phyloP scores from a whole-genome alignment of 2,113 vertebrate genomes.

The Anas platyrhynchos region DNA sequence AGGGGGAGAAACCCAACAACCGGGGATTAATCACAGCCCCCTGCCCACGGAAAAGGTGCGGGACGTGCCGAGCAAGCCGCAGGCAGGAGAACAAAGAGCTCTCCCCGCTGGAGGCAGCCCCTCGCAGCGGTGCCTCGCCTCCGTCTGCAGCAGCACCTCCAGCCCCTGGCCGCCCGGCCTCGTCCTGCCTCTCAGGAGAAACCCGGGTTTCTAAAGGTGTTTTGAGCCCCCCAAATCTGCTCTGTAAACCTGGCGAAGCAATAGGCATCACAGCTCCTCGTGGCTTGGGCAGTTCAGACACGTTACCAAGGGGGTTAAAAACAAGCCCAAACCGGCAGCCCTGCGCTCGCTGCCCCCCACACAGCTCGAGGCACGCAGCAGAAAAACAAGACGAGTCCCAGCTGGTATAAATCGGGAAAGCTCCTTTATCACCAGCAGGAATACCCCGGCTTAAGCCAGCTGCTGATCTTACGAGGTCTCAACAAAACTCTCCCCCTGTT shows the following conservation, averaged over 20 bases:
- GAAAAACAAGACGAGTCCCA: background rate
- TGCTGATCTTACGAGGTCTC: background rate
- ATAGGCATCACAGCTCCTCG: background rate
- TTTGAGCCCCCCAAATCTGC: background rate
- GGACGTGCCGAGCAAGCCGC: background rate
- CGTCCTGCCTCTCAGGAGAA: background rate
- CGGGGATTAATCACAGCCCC: background rate
- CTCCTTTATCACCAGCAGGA: background rate
- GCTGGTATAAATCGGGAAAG: background rate
- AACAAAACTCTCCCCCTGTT: background rate
- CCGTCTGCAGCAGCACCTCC: background rate
- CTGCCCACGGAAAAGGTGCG: background rate
- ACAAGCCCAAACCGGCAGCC: background rate
- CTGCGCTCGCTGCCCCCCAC: accelerated
- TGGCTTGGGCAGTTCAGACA: background rate
- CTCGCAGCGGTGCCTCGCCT: background rate
- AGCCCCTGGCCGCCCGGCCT: background rate
- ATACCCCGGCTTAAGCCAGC: background rate
- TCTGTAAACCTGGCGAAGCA: background rate
- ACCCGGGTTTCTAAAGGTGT: background rate
- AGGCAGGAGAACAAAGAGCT: background rate
- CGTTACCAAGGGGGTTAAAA: background rate
- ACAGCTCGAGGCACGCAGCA: background rate
- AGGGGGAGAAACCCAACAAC: background rate
- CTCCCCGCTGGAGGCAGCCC: background rate